Conservation (phyloP, 2,797 vertebrate species). For the Labeo calbasu region DNA sequence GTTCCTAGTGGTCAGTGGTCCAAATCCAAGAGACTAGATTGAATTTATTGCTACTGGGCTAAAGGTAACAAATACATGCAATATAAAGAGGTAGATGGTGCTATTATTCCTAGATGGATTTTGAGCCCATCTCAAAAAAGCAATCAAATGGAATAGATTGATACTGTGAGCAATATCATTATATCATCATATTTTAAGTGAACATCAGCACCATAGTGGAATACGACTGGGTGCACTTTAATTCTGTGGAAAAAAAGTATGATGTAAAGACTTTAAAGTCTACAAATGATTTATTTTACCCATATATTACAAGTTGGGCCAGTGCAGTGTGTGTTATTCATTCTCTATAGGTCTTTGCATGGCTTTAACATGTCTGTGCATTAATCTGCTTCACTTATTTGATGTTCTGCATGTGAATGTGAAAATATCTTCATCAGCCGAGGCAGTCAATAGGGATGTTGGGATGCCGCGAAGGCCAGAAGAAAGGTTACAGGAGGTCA, state of each 20-base stretch:
- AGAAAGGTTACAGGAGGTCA: conserved; percentile 74
- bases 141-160: conserved; percentile 81
- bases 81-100: conserved; percentile 74
- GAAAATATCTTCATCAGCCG: conserved; percentile 77
- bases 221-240: conserved; percentile 66
- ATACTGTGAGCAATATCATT: conserved; percentile 74
- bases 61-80: conserved; percentile 83
- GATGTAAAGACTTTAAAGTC: conserved; percentile 19
- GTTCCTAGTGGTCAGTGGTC: conserved; percentile 80
- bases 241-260: conserved; percentile 36
- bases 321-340: neutral
- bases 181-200: conserved; percentile 74
- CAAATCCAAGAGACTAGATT: conserved; percentile 80
- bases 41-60: conserved; percentile 82
- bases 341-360: neutral
- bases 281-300: conserved; percentile 5
- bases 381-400: neutral
- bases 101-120: conserved; percentile 78
- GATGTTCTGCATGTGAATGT: conserved; percentile 48
- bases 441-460: conserved; percentile 65
- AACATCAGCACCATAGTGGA: conserved; percentile 66
- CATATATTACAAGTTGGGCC: conserved; percentile 24
- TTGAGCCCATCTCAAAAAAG: conserved; percentile 74
- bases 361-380: neutral
- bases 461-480: conserved; percentile 69